phyloP scores from a whole-genome alignment of 2,113 vertebrate species.

The Pleuronectes platessa region DNA sequence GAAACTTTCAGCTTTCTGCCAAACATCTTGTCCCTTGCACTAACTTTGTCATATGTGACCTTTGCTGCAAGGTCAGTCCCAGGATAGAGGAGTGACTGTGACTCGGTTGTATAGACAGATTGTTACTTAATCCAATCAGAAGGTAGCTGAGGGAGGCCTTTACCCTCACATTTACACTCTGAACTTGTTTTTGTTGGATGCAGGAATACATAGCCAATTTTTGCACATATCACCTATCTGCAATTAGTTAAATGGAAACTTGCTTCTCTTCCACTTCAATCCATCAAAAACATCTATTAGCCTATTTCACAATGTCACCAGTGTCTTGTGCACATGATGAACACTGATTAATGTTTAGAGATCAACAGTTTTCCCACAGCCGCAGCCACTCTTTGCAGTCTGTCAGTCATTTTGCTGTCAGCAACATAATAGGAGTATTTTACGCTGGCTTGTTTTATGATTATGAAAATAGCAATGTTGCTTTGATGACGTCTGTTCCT shows the following conservation, averaged over 20 bases:
- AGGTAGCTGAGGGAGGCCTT: neutral
- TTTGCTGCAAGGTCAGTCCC: too few species aligned
- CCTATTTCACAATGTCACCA: conserved; percentile 25
- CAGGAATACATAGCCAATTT: neutral
- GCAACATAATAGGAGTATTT: conserved; percentile 41
- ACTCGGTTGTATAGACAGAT: too few species aligned
- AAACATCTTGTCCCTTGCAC: too few species aligned
- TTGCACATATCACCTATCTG: neutral
- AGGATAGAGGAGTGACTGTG: too few species aligned
- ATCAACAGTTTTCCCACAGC: conserved; percentile 30
- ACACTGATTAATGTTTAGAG: conserved; percentile 37
- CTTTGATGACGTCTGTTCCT: conserved; percentile 33
- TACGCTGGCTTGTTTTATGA: conserved; percentile 41
- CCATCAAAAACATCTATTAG: conserved; percentile 11
- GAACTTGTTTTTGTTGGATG: neutral
- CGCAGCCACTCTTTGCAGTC: conserved; percentile 1
- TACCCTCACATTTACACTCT: too few species aligned
- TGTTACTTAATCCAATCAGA: neutral
- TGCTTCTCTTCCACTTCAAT: neutral
- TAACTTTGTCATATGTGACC: too few species aligned
- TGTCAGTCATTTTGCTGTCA: conserved; percentile 51
- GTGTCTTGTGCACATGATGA: conserved; percentile 10
- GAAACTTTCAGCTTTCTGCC: neutral
- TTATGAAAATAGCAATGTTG: conserved; percentile 50
- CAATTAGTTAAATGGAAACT: neutral